A percentile compares a stretch with the other conserved stretches of the same genome.
These are phyloP conservation scores for Micronisus gabar DNA, from an alignment of 2,113 vertebrate species.

Conservation along the genomic window DNA sequence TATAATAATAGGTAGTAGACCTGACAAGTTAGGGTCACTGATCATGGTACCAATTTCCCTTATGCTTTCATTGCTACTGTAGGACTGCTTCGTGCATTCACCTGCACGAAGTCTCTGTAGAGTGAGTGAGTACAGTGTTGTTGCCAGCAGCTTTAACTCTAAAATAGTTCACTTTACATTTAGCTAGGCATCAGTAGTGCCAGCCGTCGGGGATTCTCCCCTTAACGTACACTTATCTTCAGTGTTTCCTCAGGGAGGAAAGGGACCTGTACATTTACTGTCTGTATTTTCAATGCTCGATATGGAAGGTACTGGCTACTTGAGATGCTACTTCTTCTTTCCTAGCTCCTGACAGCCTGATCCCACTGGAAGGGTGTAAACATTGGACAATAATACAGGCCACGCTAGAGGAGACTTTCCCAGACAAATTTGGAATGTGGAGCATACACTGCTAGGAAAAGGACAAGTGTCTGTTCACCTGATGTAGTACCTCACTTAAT, in stretches of 20 bases:
- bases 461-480: neutral
- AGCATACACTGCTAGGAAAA: neutral
- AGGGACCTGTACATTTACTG: neutral
- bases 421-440: neutral
- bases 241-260: neutral
- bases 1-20: neutral
- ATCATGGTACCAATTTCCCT: neutral
- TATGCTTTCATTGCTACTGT: neutral
- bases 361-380: neutral
- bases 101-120: neutral
- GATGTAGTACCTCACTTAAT: too few relatives aligned
- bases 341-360: neutral
- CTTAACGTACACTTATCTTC: neutral
- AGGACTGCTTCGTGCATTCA: neutral
- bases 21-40: neutral
- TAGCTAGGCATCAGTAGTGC: neutral
- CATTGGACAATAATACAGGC: neutral
- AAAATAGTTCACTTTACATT: neutral
- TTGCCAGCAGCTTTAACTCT: neutral
- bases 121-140: neutral
- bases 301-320: neutral
- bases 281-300: fast-evolving
- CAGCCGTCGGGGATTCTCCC: neutral
- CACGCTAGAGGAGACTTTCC: neutral
- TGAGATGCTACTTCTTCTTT: neutral